Conservation (phyloP, 1,140 invertebrate genomes). For the Heterodera schachtii region DNA sequence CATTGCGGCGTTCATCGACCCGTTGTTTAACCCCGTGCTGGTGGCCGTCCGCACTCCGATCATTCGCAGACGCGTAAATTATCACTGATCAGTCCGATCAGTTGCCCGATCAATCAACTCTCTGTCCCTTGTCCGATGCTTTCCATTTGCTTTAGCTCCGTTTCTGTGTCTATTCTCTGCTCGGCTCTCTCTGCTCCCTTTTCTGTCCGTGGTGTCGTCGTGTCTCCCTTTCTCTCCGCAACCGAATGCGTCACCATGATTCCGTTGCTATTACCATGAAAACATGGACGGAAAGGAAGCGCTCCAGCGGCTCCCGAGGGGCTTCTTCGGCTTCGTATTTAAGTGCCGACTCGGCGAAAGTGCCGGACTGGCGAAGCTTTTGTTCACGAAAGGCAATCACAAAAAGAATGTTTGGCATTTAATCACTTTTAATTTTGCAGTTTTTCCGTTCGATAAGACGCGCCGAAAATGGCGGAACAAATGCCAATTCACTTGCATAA, state of each 20-base stretch:
- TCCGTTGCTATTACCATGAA: conserved; percentile 14
- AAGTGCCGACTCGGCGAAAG: conserved; percentile 15
- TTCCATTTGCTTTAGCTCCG: conserved; percentile 34
- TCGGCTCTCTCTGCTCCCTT: conserved; percentile 28
- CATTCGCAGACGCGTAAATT: conserved; percentile 50
- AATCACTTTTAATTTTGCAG: background rate
- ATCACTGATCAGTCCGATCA: background rate
- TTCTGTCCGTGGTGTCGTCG: conserved; percentile 45
- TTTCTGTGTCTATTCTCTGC: conserved; percentile 33
- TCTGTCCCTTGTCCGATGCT: background rate
- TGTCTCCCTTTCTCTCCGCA: background rate
- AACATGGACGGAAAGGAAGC: background rate
- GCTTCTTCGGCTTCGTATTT: conserved; percentile 27
- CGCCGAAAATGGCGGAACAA: background rate
- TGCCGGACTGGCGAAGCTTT: background rate
- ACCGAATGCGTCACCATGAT: conserved; percentile 12
- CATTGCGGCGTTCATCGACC: conserved; percentile 60
- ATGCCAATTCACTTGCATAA: conserved; percentile 1
- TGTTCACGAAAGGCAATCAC: background rate
- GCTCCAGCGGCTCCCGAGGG: background rate
- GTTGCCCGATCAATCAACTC: background rate
- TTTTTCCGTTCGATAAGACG: background rate
- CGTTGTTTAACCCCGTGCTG: conserved; percentile 59
- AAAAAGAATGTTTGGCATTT: background rate
- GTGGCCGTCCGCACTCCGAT: conserved; percentile 59